Conservation (phyloP, 2,888 invertebrate genomes). For the Buathra laborator region DNA sequence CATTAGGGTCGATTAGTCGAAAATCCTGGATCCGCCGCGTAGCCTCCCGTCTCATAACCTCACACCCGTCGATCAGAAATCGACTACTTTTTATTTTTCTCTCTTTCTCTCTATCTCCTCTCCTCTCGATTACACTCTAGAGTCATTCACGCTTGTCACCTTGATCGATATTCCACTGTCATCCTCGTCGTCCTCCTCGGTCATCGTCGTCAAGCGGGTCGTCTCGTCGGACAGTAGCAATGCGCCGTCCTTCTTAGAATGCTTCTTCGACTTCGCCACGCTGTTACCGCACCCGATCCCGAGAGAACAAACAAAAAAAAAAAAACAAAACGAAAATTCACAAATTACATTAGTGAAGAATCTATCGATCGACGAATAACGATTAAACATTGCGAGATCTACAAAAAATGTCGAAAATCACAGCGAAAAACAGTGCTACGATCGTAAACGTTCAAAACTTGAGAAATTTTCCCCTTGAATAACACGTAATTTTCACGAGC, state of each 20-base stretch:
- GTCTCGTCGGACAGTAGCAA: slow-evolving; percentile 86
- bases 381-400: neutral
- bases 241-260: slow-evolving; percentile 89
- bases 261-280: slow-evolving; percentile 89
- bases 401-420: neutral
- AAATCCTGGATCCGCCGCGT: slow-evolving; percentile 39
- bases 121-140: slow-evolving; percentile 54
- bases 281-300: slow-evolving; percentile 69
- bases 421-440: neutral
- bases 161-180: slow-evolving; percentile 87
- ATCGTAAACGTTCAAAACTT: neutral
- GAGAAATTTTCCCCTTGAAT: too few species aligned
- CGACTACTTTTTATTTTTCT: slow-evolving; percentile 27
- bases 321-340: slow-evolving; percentile 10
- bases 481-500: too few species aligned
- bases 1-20: slow-evolving; percentile 16
- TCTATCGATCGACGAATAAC: neutral
- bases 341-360: slow-evolving; percentile 17
- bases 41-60: slow-evolving; percentile 8
- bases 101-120: slow-evolving; percentile 9
- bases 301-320: slow-evolving; percentile 8
- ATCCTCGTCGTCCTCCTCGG: slow-evolving; percentile 94
- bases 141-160: slow-evolving; percentile 86
- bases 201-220: slow-evolving; percentile 93
- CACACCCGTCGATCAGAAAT: slow-evolving; percentile 9